These are phyloP conservation scores for Pontoporia blainvillei DNA, from an alignment of 2,113 vertebrate species.

Conservation along the genomic window DNA sequence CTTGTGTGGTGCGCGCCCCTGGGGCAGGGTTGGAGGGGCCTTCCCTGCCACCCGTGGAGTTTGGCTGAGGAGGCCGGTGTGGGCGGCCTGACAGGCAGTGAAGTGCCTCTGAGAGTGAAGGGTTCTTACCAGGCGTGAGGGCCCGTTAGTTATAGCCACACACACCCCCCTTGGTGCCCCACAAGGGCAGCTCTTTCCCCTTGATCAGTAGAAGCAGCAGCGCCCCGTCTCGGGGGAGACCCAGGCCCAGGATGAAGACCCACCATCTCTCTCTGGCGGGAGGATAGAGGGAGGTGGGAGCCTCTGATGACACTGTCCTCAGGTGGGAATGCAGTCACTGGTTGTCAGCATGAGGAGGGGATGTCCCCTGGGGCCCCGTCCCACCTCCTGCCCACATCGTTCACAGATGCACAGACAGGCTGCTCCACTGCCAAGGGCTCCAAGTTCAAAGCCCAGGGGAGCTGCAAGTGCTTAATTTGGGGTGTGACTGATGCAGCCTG, in stretches of 20 bases:
- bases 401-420: neutral
- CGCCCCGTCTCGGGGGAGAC: neutral
- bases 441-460: conserved; percentile 12
- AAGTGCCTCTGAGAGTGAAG: neutral
- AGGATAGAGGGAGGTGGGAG: neutral
- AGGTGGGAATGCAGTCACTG: neutral
- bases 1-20: neutral
- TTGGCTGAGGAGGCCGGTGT: neutral
- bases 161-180: too few species aligned
- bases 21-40: neutral
- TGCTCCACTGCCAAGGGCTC: neutral
- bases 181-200: neutral
- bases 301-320: accelerated
- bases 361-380: accelerated
- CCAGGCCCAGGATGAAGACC: neutral
- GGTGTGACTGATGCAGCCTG: neutral
- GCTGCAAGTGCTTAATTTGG: neutral
- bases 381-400: accelerated
- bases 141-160: neutral
- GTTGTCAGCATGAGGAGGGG: neutral
- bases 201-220: neutral
- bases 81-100: neutral
- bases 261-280: neutral
- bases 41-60: neutral
- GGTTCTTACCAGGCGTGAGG: accelerated